A percentile compares a stretch with the other conserved stretches of the same genome.
These are phyloP conservation scores for Hydropsyche tenuis DNA, from an alignment of 1,140 invertebrate species.

Conservation along the genomic window DNA sequence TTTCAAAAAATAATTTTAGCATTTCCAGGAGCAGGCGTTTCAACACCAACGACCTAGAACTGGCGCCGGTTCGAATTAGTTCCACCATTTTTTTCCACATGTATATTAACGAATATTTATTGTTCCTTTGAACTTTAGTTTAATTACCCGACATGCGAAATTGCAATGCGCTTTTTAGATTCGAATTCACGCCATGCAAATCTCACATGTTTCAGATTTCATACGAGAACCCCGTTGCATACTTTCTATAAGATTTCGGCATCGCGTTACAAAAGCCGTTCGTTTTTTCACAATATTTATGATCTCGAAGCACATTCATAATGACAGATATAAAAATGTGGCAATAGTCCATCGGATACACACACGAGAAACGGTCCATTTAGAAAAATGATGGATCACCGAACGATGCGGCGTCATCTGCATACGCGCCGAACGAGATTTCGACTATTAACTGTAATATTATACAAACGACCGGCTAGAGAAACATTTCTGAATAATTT, in stretches of 20 bases:
- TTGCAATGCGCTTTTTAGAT: too few species aligned
- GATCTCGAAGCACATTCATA: background rate
- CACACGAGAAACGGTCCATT: slow-evolving; percentile 21
- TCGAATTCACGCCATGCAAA: too few species aligned
- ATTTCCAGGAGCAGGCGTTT: slow-evolving; percentile 16
- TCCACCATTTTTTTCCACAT: slow-evolving; percentile 15
- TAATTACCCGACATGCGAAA: too few species aligned
- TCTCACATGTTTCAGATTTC: too few species aligned
- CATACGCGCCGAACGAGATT: slow-evolving; percentile 13
- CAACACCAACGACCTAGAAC: slow-evolving; percentile 29
- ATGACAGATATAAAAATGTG: slow-evolving; percentile 21
- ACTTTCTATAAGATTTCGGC: too few species aligned
- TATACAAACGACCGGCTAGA: slow-evolving; percentile 20
- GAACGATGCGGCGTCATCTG: background rate
- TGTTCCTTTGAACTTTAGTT: background rate
- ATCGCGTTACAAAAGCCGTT: too few species aligned
- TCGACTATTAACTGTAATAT: slow-evolving; percentile 34
- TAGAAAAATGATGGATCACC: slow-evolving; percentile 31
- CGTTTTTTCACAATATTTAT: too few species aligned
- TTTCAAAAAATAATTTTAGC: slow-evolving; percentile 19
- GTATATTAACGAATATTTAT: background rate
- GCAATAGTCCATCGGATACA: slow-evolving; percentile 30
- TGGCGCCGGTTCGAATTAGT: slow-evolving; percentile 32
- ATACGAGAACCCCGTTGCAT: too few species aligned
- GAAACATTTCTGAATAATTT: slow-evolving; percentile 36